Conservation (phyloP, 2,888 invertebrate species). For the Eilema caniola region DNA sequence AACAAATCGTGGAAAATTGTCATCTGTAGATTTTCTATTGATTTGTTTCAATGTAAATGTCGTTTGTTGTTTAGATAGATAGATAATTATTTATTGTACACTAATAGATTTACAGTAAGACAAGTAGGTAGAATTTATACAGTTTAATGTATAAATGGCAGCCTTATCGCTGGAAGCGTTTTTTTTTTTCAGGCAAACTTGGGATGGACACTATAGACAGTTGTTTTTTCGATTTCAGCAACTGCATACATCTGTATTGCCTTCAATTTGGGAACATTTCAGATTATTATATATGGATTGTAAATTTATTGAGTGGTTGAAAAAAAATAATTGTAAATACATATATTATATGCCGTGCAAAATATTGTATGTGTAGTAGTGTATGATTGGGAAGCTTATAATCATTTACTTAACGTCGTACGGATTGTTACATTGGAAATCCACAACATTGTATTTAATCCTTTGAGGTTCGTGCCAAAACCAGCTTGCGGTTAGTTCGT, state of each 20-base stretch:
- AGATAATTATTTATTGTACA: no score
- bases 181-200: no score
- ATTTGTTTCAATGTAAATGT: not conserved
- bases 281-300: not conserved
- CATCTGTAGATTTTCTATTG: not conserved
- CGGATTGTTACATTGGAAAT: not conserved
- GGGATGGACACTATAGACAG: no score
- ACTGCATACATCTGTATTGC: no score
- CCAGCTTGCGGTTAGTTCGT: conserved; percentile 58
- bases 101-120: no score
- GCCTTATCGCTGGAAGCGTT: no score
- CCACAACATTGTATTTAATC: not conserved
- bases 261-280: not conserved
- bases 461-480: conserved; percentile 25
- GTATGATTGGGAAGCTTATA: not conserved
- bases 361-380: no score
- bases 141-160: no score
- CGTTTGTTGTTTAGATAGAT: not conserved
- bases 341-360: not conserved
- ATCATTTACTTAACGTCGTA: not conserved
- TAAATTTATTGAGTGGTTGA: not conserved
- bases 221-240: no score
- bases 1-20: not conserved
- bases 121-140: no score
- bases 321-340: not conserved